Conservation (phyloP, 1,140 invertebrate genomes). For the Subanguina moxae region DNA sequence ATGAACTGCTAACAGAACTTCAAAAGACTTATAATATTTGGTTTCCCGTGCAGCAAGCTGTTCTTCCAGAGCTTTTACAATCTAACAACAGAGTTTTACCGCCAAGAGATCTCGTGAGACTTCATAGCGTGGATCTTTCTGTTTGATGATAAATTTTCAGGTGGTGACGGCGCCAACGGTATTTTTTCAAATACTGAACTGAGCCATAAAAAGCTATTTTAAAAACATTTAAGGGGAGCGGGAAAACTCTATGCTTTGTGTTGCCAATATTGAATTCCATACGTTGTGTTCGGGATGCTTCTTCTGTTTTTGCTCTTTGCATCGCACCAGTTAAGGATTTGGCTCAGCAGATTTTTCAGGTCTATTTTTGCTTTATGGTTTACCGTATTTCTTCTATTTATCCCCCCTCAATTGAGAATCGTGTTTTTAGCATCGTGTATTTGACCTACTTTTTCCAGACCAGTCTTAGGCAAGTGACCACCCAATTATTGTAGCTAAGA, state of each 20-base stretch:
- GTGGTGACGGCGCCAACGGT: not conserved
- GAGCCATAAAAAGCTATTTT: not conserved
- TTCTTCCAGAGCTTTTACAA: slow-evolving; percentile 34
- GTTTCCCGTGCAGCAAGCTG: slow-evolving; percentile 45
- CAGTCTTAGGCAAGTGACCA: too few species aligned
- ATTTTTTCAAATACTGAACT: not conserved
- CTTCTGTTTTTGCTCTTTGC: slow-evolving; percentile 39
- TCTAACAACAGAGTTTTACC: slow-evolving; percentile 17
- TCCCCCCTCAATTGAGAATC: slow-evolving; percentile 6
- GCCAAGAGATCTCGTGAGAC: slow-evolving; percentile 42
- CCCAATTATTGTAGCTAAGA: too few species aligned
- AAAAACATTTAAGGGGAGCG: slow-evolving; percentile 26
- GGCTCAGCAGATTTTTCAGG: slow-evolving; percentile 40
- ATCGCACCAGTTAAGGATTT: slow-evolving; percentile 30
- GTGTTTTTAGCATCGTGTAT: too few species aligned
- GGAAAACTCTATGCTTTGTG: slow-evolving; percentile 45
- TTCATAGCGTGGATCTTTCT: not conserved
- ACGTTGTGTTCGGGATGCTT: slow-evolving; percentile 6
- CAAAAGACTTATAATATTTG: slow-evolving; percentile 23
- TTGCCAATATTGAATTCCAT: slow-evolving; percentile 38
- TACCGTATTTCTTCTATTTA: not conserved
- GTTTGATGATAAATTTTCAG: not conserved
- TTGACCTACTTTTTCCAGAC: too few species aligned
- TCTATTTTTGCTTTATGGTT: slow-evolving; percentile 12
- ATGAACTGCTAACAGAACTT: slow-evolving; percentile 16